These are phyloP conservation scores for Drosophila ananassae DNA, from an alignment of 1,140 invertebrate species.

Conservation along the genomic window DNA sequence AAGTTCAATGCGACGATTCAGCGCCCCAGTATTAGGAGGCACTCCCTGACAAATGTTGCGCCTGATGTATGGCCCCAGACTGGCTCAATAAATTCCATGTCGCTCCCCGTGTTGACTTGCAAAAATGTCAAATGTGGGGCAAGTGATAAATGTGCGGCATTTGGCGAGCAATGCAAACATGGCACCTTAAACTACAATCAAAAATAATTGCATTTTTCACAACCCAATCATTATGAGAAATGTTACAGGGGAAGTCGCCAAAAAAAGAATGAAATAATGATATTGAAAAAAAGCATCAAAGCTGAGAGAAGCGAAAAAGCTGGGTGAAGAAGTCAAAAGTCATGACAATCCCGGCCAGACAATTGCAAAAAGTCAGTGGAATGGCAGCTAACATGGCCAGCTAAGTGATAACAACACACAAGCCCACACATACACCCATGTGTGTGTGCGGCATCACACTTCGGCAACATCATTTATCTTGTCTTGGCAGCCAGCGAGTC, in stretches of 20 bases:
- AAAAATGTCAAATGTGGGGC: constrained; percentile 38
- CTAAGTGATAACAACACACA: constrained; percentile 50
- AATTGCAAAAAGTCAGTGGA: constrained; percentile 64
- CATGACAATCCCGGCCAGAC: constrained; percentile 45
- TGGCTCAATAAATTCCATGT: constrained; percentile 69
- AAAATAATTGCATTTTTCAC: constrained; percentile 73
- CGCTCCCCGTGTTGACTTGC: constrained; percentile 50
- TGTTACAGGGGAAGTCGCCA: neutral
- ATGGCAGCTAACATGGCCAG: constrained; percentile 57
- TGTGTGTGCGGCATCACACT: constrained; percentile 30
- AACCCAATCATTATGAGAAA: constrained; percentile 58
- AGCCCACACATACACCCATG: constrained; percentile 1
- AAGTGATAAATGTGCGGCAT: constrained; percentile 72
- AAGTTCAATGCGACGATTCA: constrained; percentile 50
- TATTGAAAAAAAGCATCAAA: constrained; percentile 9
- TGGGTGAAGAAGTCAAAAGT: constrained; percentile 48
- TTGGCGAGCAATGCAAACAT: constrained; percentile 68
- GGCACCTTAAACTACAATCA: constrained; percentile 63
- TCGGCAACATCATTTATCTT: constrained; percentile 78
- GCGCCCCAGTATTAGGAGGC: constrained; percentile 26
- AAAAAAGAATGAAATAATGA: neutral
- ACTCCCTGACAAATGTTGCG: constrained; percentile 64
- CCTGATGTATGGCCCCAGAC: constrained; percentile 68
- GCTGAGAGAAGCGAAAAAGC: constrained; percentile 11
- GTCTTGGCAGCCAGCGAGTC: constrained; percentile 34